A percentile compares a stretch with the other conserved stretches of the same genome.
Evolutionary conservation across 2,113 vertebrate genomes (phyloP).

Genomic region (Mixornis gularis): DNA sequence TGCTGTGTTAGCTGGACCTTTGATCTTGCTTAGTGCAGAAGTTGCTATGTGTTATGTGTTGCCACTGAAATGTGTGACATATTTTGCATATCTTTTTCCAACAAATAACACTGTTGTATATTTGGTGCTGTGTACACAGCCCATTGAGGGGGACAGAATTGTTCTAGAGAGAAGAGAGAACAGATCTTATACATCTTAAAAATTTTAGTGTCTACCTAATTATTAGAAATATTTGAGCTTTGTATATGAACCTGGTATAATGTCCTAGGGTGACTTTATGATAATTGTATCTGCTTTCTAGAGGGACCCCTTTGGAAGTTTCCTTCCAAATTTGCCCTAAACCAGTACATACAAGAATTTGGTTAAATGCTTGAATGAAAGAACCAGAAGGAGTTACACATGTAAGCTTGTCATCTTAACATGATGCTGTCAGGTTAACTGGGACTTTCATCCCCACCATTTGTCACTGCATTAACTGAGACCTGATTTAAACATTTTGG

Average conservation of each 20-base stretch:
- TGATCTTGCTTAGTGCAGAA: neutral
- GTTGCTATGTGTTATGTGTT: neutral
- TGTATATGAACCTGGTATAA: neutral
- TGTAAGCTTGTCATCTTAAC: neutral
- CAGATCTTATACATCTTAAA: neutral
- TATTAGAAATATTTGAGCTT: neutral
- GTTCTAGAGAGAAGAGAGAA: neutral
- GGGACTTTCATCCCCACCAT: neutral
- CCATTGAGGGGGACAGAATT: neutral
- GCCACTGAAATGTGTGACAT: neutral
- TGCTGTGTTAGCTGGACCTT: neutral
- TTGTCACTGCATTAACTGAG: neutral
- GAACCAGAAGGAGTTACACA: neutral
- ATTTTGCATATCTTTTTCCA: neutral
- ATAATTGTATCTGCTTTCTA: neutral
- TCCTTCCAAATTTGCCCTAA: neutral
- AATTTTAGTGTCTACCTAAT: neutral
- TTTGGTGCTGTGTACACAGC: neutral
- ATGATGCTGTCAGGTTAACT: neutral
- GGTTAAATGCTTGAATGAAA: neutral
- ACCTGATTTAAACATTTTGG: neutral
- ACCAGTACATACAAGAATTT: neutral
- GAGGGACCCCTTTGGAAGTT: neutral
- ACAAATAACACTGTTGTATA: neutral
- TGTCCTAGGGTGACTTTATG: neutral